A percentile compares a stretch with the other conserved stretches of the same genome.
phyloP scores from a whole-genome alignment of 2,797 vertebrate genomes.

The Gila robusta region DNA sequence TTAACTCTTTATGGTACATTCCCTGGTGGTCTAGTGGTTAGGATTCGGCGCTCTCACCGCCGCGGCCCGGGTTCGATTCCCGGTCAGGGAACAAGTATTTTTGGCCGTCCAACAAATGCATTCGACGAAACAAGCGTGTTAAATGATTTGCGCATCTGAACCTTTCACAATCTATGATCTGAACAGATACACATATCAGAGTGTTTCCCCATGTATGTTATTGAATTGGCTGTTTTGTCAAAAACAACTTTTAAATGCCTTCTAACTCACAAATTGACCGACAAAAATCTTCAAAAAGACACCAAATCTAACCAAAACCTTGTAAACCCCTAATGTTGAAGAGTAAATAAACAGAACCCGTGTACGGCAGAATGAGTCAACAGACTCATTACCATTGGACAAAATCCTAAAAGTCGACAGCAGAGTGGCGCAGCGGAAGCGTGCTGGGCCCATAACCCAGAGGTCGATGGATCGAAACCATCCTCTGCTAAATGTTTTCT shows the following conservation, averaged over 20 bases:
- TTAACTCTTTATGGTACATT: constrained; percentile 1
- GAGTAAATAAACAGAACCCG: fast-evolving
- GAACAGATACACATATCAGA: too few species aligned
- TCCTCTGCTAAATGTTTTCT: constrained; percentile 74
- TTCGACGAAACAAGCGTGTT: neutral
- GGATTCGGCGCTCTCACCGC: constrained; percentile 80
- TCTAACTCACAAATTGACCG: neutral
- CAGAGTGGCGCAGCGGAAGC: constrained; percentile 86
- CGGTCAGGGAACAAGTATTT: constrained; percentile 70
- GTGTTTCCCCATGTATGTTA: too few species aligned
- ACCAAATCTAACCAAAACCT: too few species aligned
- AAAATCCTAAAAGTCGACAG: neutral
- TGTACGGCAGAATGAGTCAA: too few species aligned
- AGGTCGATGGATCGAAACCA: constrained; percentile 85
- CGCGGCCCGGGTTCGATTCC: constrained; percentile 79
- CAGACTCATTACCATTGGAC: fast-evolving
- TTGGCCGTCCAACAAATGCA: neutral
- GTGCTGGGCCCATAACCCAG: constrained; percentile 87
- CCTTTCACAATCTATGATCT: neutral
- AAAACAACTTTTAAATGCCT: neutral
- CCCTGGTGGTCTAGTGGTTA: constrained; percentile 84
- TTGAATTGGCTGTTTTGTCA: neutral
- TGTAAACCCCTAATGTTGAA: fast-evolving
- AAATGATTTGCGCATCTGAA: neutral
- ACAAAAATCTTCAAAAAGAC: neutral